phyloP scores from a whole-genome alignment of 2,888 invertebrate species.

The Epiblema foenella region DNA sequence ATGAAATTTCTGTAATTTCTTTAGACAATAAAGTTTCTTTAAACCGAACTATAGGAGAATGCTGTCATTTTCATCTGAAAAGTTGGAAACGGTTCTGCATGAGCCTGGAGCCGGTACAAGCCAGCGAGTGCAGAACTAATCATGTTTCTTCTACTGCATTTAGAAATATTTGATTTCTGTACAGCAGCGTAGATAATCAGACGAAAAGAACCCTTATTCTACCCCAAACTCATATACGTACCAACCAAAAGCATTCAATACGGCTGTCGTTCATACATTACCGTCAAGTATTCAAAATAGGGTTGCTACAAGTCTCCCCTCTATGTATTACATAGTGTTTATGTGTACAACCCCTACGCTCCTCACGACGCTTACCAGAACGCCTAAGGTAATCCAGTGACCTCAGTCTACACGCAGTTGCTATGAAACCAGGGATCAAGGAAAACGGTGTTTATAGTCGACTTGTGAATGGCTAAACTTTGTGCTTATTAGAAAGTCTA shows the following conservation, averaged over 20 bases:
- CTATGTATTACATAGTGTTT: conserved; percentile 1
- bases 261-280: conserved; percentile 3
- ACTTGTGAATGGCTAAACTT: background rate
- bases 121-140: no score
- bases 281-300: conserved; percentile 31
- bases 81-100: no score
- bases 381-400: background rate
- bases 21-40: no score
- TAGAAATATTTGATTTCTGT: no score
- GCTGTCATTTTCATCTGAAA: no score
- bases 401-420: background rate
- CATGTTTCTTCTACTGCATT: no score
- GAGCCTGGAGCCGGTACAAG: no score
- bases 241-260: background rate
- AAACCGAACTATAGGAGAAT: no score
- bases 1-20: no score
- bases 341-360: background rate
- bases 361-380: background rate
- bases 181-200: background rate
- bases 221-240: background rate
- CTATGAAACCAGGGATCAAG: background rate
- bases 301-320: conserved; percentile 20
- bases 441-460: background rate
- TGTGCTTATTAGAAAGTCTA: conserved; percentile 27
- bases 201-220: background rate